Evolutionary conservation across 2,888 invertebrate genomes (phyloP).

Genomic region (Cordilura impudica): DNA sequence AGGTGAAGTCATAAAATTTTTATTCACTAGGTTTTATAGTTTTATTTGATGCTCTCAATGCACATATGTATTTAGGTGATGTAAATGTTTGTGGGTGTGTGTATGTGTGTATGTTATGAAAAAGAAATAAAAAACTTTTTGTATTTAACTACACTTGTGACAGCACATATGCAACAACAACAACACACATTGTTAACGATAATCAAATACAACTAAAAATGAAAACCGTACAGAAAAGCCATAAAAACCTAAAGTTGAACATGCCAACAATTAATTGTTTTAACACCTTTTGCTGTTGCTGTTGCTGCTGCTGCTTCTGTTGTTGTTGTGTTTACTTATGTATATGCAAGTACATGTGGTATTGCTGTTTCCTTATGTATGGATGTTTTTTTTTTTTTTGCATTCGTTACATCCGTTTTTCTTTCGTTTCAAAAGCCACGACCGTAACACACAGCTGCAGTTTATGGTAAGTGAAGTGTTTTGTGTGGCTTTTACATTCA

Average conservation of each 20-base stretch:
- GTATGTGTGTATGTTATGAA: not conserved
- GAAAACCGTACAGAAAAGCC: constrained; percentile 50
- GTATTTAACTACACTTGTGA: constrained; percentile 50
- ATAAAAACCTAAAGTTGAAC: constrained; percentile 58
- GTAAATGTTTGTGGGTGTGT: no score
- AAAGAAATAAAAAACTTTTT: constrained; percentile 14
- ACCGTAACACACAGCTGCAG: constrained; percentile 52
- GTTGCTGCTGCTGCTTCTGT: constrained; percentile 3
- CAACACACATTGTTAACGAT: constrained; percentile 43
- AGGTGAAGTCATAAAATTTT: no score
- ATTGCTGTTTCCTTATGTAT: constrained; percentile 26
- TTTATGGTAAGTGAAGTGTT: constrained; percentile 50
- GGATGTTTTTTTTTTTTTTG: constrained; percentile 37
- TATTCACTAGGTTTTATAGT: no score
- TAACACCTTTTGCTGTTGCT: constrained; percentile 55
- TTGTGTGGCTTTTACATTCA: constrained; percentile 46
- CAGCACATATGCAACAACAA: constrained; percentile 29
- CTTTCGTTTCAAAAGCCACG: constrained; percentile 25
- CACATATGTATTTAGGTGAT: no score
- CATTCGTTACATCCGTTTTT: not conserved
- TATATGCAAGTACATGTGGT: not conserved
- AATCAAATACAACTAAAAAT: constrained; percentile 35
- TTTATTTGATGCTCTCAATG: no score
- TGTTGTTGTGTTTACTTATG: not conserved
- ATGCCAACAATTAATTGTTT: constrained; percentile 62